Conservation (phyloP, 2,797 vertebrate species). For the Paedocypris micromegethes region DNA sequence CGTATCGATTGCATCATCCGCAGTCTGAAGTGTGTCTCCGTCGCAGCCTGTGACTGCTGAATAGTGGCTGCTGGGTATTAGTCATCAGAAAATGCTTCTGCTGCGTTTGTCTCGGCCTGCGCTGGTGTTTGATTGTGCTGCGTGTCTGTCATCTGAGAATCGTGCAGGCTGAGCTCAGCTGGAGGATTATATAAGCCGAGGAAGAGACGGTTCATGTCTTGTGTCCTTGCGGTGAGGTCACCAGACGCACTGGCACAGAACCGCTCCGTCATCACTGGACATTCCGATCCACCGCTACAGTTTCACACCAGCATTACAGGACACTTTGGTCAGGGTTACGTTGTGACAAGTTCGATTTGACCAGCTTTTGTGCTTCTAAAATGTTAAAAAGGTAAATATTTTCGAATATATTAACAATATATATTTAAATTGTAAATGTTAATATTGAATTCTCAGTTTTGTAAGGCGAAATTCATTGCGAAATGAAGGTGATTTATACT, state of each 20-base stretch:
- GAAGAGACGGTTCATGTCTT: slow-evolving; percentile 9
- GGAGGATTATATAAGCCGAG: slow-evolving; percentile 23
- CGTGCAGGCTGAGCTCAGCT: slow-evolving; percentile 24
- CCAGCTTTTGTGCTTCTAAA: too few relatives aligned
- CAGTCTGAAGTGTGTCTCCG: slow-evolving; percentile 10
- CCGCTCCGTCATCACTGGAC: too few relatives aligned
- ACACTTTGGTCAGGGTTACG: too few relatives aligned
- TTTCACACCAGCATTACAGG: too few relatives aligned
- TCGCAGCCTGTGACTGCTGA: slow-evolving; percentile 14
- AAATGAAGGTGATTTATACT: too few relatives aligned
- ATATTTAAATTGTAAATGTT: too few relatives aligned
- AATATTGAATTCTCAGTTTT: too few relatives aligned
- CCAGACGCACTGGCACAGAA: slow-evolving; percentile 8
- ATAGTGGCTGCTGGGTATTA: slow-evolving; percentile 23
- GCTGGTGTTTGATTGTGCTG: slow-evolving; percentile 35
- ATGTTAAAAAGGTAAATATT: too few relatives aligned
- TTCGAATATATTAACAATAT: too few relatives aligned
- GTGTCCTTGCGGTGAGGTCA: slow-evolving; percentile 37
- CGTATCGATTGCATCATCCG: slow-evolving; percentile 21
- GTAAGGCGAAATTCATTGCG: too few relatives aligned
- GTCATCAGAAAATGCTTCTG: slow-evolving; percentile 38
- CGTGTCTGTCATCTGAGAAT: slow-evolving; percentile 34
- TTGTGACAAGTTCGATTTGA: too few relatives aligned
- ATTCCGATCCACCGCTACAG: too few relatives aligned
- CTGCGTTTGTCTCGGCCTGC: slow-evolving; percentile 15